Base-by-base conservation (phyloP, 2,113 vertebrate genomes). In the Zosterops pallidus region DNA sequence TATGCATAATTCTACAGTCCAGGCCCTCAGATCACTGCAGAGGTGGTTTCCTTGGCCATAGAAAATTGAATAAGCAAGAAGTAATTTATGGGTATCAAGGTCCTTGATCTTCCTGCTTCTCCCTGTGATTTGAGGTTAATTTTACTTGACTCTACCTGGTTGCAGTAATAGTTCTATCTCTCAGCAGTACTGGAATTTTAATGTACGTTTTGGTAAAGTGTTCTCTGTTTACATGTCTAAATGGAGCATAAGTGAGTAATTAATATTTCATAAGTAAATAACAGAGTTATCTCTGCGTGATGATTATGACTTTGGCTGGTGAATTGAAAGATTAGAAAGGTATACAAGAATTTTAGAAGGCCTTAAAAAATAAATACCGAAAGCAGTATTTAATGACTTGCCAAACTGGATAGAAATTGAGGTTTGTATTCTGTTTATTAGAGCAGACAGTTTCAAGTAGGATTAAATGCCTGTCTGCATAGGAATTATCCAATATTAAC, bases 181-280 rank as follows among this genome's bases (percentile, higher is more conserved):
- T 72, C 59, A 52, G 55, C 29, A 83, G 14, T 47, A 39, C 7
- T 67, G 22, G 21, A 22, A n/a, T 39, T 52, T 80, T 67, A 87
- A 92, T 33, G 3, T 35, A 69, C 59, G 6, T 69, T 42, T 67
- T 44, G 78, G 50, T 77, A 35, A 67, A 86, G 25, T 71, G 41
- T 59, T 86, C 33, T 76, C n/a, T 65, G 20, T 52, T 15, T 60
- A 16, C 31, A 19, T 68, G 33, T 90, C 70, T 69, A 80, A 79
- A 72, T 26, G 28, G 53, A 79, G 25, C 46, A 74, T 35, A 49
- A 88, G 77, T 59, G 12, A 74, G 9, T 60, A 78, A 78, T 81
- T 70, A 79, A 46, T 82, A 82, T 85, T 86, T 95, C 42, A n/a
- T 69, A 79, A 83, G 31, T 78, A 60, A 91, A 52, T 89, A 94